Evolutionary conservation across 1,140 invertebrate species (phyloP).

Genomic region (Panulirus ornatus): DNA sequence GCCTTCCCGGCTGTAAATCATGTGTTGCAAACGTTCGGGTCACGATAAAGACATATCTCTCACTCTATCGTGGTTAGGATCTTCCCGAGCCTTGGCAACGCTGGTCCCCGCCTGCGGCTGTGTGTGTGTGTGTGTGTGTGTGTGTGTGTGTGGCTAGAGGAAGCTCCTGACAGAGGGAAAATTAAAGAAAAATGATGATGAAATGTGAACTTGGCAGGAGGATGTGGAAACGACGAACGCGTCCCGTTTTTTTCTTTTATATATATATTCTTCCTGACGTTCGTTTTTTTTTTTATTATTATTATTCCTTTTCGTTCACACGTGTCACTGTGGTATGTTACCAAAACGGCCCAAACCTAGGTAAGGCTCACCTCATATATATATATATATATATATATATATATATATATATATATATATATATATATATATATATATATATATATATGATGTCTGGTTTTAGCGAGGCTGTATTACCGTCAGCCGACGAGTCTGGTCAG

Average conservation of each 20-base stretch:
- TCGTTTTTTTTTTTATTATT: neutral
- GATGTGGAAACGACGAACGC: neutral
- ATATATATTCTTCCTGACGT: too few relatives aligned
- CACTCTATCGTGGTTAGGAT: neutral
- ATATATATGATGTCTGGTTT: too few relatives aligned
- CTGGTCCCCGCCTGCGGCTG: neutral
- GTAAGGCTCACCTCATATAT: too few relatives aligned
- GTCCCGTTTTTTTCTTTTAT: too few relatives aligned
- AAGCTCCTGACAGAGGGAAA: neutral
- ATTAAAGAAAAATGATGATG: neutral
- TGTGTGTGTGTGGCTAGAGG: conserved; percentile 1
- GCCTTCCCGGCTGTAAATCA: neutral
- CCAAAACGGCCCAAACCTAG: too few relatives aligned
- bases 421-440: conserved; percentile 38
- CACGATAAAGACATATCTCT: neutral
- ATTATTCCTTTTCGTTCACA: neutral
- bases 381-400: too few relatives aligned
- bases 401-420: conserved; percentile 34
- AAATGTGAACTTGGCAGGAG: neutral
- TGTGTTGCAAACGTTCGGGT: neutral
- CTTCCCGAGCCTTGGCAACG: neutral
- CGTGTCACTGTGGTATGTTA: neutral
- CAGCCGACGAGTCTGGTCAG: too few relatives aligned
- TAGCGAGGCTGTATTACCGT: too few relatives aligned
- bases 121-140: neutral